These are phyloP conservation scores for Ameiurus melas DNA, from an alignment of 2,113 vertebrate species.

Conservation along the genomic window DNA sequence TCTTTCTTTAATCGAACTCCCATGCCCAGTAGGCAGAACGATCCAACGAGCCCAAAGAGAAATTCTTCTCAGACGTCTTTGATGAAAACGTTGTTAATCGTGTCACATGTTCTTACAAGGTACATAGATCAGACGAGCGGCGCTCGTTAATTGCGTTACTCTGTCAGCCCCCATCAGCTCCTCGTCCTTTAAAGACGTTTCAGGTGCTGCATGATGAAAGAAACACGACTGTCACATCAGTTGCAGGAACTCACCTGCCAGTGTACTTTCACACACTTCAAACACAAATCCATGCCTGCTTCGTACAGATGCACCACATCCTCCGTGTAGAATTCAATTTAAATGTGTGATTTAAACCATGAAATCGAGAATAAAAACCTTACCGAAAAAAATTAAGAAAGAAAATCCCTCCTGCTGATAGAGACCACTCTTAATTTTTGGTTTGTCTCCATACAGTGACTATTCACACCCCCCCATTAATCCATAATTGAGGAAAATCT, in stretches of 20 bases:
- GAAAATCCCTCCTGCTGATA: background rate
- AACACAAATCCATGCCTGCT: constrained; percentile 34
- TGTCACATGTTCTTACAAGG: background rate
- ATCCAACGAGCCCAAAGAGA: background rate
- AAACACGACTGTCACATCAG: constrained; percentile 7
- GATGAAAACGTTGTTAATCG: background rate
- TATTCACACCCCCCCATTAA: background rate
- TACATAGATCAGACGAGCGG: background rate
- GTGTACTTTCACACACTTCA: constrained; percentile 49
- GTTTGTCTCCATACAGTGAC: background rate
- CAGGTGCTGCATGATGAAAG: constrained; percentile 24
- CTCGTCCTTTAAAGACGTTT: background rate
- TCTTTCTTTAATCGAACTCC: background rate
- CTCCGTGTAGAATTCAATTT: constrained; percentile 9
- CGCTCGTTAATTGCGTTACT: constrained; percentile 17
- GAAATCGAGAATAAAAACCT: background rate
- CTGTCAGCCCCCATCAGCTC: constrained; percentile 37
- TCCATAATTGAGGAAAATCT: background rate
- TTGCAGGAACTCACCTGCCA: constrained; percentile 34
- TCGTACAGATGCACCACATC: background rate
- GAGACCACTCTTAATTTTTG: background rate
- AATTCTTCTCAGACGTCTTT: background rate
- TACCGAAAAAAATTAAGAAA: too few species aligned
- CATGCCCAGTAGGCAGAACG: background rate
- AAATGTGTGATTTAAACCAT: background rate